Percentiles rank a stretch among this genome's conserved stretches.
phyloP scores from a whole-genome alignment of 2,113 vertebrate species.

The Mirounga angustirostris region DNA sequence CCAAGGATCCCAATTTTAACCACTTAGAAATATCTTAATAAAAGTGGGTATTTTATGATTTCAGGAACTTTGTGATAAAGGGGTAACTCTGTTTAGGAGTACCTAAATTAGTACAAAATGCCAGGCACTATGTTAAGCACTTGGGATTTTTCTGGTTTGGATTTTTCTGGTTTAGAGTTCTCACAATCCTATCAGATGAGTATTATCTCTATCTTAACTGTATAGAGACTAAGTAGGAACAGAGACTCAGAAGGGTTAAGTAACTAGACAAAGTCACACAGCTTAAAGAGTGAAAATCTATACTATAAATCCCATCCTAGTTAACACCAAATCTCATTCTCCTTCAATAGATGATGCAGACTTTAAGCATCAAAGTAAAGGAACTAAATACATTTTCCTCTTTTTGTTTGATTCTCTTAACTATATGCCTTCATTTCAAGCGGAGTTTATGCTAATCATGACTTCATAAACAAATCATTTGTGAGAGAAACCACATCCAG shows the following conservation, averaged over 20 bases:
- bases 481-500: slow-evolving; percentile 81
- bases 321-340: slow-evolving; percentile 13
- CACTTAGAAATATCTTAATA: not conserved
- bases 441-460: not conserved
- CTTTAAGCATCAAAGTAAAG: slow-evolving; percentile 40
- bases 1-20: not conserved
- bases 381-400: not conserved
- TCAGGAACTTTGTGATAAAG: not conserved
- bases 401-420: slow-evolving; percentile 46
- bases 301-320: not conserved
- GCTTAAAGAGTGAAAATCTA: slow-evolving; percentile 35
- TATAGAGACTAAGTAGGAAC: not conserved
- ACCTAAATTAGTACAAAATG: not conserved
- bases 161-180: not conserved
- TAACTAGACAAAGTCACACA: slow-evolving; percentile 1
- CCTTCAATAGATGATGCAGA: not conserved
- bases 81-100: not conserved
- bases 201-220: not conserved
- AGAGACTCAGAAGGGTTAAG: not conserved
- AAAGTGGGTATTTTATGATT: not conserved
- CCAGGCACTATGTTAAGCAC: not conserved
- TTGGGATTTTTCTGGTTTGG: not conserved
- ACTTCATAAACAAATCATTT: slow-evolving; percentile 68
- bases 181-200: not conserved
- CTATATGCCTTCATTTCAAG: not conserved